A percentile compares a stretch with the other conserved stretches of the same genome.
Evolutionary conservation across 2,888 invertebrate species (phyloP).

Genomic region (Dicyrtomina minuta): DNA sequence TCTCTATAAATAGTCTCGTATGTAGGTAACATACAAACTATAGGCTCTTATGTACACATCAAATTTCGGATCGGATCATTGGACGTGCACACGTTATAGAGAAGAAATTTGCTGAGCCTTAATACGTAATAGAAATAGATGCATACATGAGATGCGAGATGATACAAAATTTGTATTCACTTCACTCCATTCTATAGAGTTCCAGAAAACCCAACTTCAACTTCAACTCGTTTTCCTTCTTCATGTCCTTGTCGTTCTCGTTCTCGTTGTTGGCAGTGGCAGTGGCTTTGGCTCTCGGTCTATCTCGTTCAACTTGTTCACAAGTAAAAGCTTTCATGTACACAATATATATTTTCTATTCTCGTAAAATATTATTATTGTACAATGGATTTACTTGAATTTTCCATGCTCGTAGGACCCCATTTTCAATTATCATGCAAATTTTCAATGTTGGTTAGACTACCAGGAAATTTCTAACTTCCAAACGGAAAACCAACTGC

Average conservation of each 20-base stretch:
- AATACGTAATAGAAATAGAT: slow-evolving; percentile 1
- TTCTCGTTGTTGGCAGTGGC: neutral
- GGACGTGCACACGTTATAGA: neutral
- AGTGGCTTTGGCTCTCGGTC: neutral
- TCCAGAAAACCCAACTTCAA: neutral
- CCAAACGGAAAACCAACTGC: slow-evolving; percentile 5
- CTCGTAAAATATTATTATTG: neutral
- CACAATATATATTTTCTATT: too few relatives aligned
- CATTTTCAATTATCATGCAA: slow-evolving; percentile 53
- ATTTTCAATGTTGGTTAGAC: slow-evolving; percentile 38
- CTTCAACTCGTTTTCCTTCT: neutral
- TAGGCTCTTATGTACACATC: too few relatives aligned
- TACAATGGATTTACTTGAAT: slow-evolving; percentile 19
- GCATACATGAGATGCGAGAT: slow-evolving; percentile 1
- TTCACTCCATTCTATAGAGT: too few relatives aligned
- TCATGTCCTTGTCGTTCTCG: neutral
- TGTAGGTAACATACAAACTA: too few relatives aligned
- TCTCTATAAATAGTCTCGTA: too few relatives aligned
- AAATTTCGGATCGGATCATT: neutral
- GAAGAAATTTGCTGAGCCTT: neutral
- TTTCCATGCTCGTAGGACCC: slow-evolving; percentile 27
- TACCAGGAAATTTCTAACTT: slow-evolving; percentile 40
- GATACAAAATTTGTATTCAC: slow-evolving; percentile 5
- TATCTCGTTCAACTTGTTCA: neutral
- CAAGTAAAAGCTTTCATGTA: too few relatives aligned